These are phyloP conservation scores for Syrphus vitripennis DNA, from an alignment of 2,888 invertebrate genomes.

Conservation along the genomic window DNA sequence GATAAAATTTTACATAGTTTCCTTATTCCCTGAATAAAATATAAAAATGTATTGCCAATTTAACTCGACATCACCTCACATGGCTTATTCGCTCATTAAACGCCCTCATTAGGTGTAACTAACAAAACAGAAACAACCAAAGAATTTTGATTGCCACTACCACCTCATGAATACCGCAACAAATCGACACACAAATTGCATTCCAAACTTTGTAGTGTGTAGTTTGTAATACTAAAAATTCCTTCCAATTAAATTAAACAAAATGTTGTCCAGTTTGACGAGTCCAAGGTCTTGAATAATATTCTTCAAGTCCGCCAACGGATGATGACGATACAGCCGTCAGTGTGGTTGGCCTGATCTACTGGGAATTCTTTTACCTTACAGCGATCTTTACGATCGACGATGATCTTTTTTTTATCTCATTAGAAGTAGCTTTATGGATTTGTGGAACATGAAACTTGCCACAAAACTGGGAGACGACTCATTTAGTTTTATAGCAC, in stretches of 20 bases:
- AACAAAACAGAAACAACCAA: background rate
- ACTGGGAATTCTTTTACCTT: background rate
- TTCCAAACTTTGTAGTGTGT: constrained; percentile 37
- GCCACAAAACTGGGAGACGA: constrained; percentile 21
- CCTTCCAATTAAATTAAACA: constrained; percentile 26
- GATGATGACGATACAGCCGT: background rate
- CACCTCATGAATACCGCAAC: constrained; percentile 5
- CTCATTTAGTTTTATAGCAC: constrained; percentile 28
- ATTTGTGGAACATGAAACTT: constrained; percentile 10
- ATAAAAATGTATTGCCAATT: background rate
- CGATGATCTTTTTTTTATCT: constrained; percentile 42
- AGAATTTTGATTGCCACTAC: background rate
- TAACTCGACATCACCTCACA: background rate
- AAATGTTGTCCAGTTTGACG: constrained; percentile 45
- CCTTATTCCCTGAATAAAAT: background rate
- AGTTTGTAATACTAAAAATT: too few species aligned
- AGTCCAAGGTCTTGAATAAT: background rate
- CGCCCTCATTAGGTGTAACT: background rate
- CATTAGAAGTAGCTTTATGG: constrained; percentile 50
- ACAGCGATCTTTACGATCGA: background rate
- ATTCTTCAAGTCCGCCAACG: background rate
- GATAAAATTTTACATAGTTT: too few species aligned
- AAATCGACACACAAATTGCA: constrained; percentile 12
- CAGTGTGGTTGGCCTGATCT: background rate
- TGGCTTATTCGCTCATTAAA: background rate